Base-by-base conservation (phyloP, 2,797 vertebrate species). In the Melanotaenia nigrans region DNA sequence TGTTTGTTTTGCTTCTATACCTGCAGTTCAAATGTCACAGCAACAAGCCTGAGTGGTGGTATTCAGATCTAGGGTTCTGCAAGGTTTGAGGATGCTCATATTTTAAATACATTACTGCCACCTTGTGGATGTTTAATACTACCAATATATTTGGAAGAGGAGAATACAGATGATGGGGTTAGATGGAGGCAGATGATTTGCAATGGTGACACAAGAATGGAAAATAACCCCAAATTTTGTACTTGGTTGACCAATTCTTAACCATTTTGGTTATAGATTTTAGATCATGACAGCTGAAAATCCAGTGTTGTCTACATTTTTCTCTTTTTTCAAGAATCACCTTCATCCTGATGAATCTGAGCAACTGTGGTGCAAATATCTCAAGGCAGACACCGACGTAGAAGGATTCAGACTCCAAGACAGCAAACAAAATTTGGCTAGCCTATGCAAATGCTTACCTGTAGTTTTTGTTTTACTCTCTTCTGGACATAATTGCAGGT, bases 41-140 rank as follows among this genome's bases (percentile, higher is more conserved):
- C 32, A 73, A 35, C 66, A 68, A 1, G 20, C 7, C 3, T 11
- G 1, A 9, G 36, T 35, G 54, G 11, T 64, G 62, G 62, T 40
- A 59, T 56, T 67, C 40, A 22, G 35, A 45, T 12, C n/a, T 62
- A 25, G 13, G 18, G n/a, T 65, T 70, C 36, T 61, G 5, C 30
- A 28, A 1, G 18, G 38, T 65, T 63, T 75, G 49, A 33, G 3
- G 33, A 5, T 13, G 49, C 33, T 9, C 33, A 1, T 0, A 36
- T 53, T 30, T n/a, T 5, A 33, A 53, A 40, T 62, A 10, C 1
- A 25, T 45, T 62, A 55, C 77, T 70, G 73, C 78, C 87, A 36
- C 54, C 84, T 2, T 28, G 76, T 85, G 90, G 86, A 42, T 1
- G 25, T 7, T 42, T 57, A 1, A 1, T 32, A 1, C 35, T 1